These are phyloP conservation scores for Polyergus mexicanus DNA, from an alignment of 1,140 invertebrate species.

Conservation along the genomic window DNA sequence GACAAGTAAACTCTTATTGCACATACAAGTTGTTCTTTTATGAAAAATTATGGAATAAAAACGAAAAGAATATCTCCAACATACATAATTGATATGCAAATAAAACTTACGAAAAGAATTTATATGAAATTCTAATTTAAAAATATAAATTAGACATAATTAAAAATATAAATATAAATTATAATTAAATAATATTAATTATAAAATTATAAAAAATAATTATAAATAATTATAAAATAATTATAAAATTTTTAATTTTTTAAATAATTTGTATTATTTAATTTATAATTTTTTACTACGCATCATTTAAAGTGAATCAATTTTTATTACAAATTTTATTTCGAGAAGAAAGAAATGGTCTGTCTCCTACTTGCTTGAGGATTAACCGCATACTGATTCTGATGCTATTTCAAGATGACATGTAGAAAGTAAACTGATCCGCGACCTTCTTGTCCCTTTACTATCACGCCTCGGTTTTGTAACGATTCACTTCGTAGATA, in stretches of 20 bases:
- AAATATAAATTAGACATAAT: no score
- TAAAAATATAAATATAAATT: no score
- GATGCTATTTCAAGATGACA: slow-evolving; percentile 50
- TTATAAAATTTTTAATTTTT: no score
- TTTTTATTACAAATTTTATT: slow-evolving; percentile 37
- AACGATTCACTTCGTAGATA: slow-evolving; percentile 53
- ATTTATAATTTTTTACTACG: slow-evolving; percentile 19
- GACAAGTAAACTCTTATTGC: not conserved
- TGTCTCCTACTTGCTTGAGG: slow-evolving; percentile 21
- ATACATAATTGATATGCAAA: not conserved
- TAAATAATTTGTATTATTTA: no score
- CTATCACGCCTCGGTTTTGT: slow-evolving; percentile 57
- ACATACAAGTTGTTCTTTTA: not conserved
- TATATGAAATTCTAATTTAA: no score
- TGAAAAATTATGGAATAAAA: not conserved
- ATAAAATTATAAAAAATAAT: no score
- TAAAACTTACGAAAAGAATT: no score
- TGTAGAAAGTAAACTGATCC: slow-evolving; percentile 67
- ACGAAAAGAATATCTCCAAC: not conserved
- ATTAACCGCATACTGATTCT: not conserved
- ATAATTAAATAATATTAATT: no score
- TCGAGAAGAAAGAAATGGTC: slow-evolving; percentile 26
- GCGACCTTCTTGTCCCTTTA: slow-evolving; percentile 67
- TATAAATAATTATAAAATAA: no score
- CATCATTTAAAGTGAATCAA: not conserved